A percentile compares a stretch with the other conserved stretches of the same genome.
phyloP scores from a whole-genome alignment of 2,113 vertebrate genomes.

The Machaerirhynchus nigripectus region DNA sequence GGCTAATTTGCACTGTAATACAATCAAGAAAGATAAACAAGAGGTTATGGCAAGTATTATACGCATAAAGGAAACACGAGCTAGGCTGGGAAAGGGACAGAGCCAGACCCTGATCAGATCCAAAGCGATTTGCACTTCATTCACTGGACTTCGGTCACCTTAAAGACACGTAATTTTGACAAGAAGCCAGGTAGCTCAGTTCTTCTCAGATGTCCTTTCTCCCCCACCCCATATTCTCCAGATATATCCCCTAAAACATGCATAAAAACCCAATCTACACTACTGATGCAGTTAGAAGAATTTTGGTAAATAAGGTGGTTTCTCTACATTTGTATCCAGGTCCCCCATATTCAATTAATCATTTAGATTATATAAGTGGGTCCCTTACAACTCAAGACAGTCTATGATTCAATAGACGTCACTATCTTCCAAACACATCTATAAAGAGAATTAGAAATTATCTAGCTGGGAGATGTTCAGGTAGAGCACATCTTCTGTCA shows the following conservation, averaged over 20 bases:
- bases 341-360: neutral
- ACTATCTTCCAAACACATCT: neutral
- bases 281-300: neutral
- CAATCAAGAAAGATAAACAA: neutral
- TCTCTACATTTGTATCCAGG: neutral
- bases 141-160: neutral
- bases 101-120: neutral
- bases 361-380: neutral
- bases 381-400: neutral
- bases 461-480: neutral
- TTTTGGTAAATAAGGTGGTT: neutral
- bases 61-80: rapidly evolving
- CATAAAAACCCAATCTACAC: neutral
- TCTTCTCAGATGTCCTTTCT: neutral
- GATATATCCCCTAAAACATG: neutral
- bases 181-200: neutral
- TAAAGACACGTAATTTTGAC: neutral
- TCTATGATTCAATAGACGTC: neutral
- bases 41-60: neutral
- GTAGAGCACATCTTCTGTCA: neutral
- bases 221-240: neutral
- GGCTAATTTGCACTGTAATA: neutral
- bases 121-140: neutral
- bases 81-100: neutral
- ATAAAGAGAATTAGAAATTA: neutral